Evolutionary conservation across 2,113 vertebrate species (phyloP).

Genomic region (Tetraodon nigroviridis): DNA sequence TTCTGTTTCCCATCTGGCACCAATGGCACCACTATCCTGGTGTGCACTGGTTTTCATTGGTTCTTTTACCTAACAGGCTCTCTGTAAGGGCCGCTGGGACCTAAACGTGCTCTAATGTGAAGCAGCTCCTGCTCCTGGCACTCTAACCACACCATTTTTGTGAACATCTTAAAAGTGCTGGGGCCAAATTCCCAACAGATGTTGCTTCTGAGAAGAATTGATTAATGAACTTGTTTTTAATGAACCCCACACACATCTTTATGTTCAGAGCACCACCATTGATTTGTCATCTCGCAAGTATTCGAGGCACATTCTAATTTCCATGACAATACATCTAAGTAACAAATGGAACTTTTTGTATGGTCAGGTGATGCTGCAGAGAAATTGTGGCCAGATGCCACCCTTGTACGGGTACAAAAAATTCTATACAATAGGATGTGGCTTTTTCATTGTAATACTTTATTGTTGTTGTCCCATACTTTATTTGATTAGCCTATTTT

Average conservation of each 20-base stretch:
- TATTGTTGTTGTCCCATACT: too few species aligned
- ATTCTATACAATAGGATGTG: not conserved
- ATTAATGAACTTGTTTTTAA: constrained; percentile 51
- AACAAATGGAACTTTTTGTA: too few species aligned
- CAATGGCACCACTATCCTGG: constrained; percentile 12
- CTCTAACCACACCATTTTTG: constrained; percentile 44
- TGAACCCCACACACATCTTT: constrained; percentile 52
- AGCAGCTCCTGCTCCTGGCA: constrained; percentile 14
- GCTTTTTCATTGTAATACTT: too few species aligned
- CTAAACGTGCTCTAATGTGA: constrained; percentile 34
- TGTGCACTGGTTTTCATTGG: constrained; percentile 10
- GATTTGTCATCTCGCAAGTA: constrained; percentile 28
- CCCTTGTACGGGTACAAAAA: not conserved
- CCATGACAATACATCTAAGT: not conserved
- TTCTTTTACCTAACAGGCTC: constrained; percentile 22
- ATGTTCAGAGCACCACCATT: constrained; percentile 42
- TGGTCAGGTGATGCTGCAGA: not conserved
- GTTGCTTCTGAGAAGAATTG: constrained; percentile 41
- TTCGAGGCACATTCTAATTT: constrained; percentile 31
- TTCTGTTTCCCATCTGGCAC: constrained; percentile 60
- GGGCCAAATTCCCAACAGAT: constrained; percentile 48
- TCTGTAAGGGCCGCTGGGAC: constrained; percentile 39
- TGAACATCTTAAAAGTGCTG: constrained; percentile 36
- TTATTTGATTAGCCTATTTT: too few species aligned
- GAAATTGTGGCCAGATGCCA: not conserved